These are phyloP conservation scores for Thunnus maccoyii DNA, from an alignment of 2,113 vertebrate genomes.

Conservation along the genomic window DNA sequence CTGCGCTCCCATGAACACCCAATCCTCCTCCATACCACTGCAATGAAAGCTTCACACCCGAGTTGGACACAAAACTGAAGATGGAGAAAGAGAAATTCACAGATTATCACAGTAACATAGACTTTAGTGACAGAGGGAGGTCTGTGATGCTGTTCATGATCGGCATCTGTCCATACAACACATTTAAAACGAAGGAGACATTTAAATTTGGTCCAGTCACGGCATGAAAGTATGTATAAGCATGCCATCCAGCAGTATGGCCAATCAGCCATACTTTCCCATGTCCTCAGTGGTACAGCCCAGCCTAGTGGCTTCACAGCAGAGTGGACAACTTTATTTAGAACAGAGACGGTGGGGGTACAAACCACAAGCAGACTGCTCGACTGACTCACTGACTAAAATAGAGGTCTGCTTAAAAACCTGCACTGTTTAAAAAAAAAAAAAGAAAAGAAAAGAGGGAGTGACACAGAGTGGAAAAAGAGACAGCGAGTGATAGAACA, in stretches of 20 bases:
- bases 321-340: conserved; percentile 74
- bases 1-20: too few relatives aligned
- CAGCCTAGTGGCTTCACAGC: conserved; percentile 62
- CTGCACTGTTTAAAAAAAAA: conserved; percentile 18
- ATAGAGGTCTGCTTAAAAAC: conserved; percentile 60
- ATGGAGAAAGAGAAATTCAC: not conserved
- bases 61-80: not conserved
- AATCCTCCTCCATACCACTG: too few relatives aligned
- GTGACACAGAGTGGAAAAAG: conserved; percentile 46
- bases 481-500: not conserved
- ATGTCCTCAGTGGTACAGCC: conserved; percentile 59
- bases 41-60: too few relatives aligned
- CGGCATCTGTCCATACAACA: not conserved
- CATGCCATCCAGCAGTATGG: not conserved
- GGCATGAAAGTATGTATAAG: not conserved
- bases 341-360: conserved; percentile 48
- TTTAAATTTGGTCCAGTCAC: not conserved
- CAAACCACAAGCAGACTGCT: conserved; percentile 75
- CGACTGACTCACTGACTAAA: conserved; percentile 71
- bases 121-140: not conserved
- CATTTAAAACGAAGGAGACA: not conserved
- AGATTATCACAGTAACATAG: too few relatives aligned
- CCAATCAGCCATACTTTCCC: conserved; percentile 44
- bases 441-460: not conserved
- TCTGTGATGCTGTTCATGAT: not conserved